phyloP scores from a whole-genome alignment of 2,888 invertebrate genomes.

The Mechanitis mazaeus region DNA sequence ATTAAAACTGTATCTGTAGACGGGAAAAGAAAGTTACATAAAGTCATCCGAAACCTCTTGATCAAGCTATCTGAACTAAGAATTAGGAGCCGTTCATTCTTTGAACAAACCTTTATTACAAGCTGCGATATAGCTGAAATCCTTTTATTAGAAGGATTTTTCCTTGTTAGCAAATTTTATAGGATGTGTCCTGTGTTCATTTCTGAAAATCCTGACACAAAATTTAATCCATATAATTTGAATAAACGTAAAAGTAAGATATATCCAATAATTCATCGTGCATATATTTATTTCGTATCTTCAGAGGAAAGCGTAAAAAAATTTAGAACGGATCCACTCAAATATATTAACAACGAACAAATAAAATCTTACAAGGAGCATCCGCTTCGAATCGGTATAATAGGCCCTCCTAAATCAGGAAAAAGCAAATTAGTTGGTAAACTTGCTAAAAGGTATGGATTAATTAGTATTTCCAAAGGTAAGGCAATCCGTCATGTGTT shows the following conservation, averaged over 20 bases:
- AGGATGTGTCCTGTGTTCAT: slow-evolving; percentile 80
- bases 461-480: slow-evolving; percentile 75
- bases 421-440: slow-evolving; percentile 76
- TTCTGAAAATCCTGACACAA: slow-evolving; percentile 60
- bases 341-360: slow-evolving; percentile 63
- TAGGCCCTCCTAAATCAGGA: slow-evolving; percentile 80
- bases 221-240: slow-evolving; percentile 69
- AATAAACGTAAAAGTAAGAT: slow-evolving; percentile 56
- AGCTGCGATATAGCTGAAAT: slow-evolving; percentile 73
- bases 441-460: slow-evolving; percentile 70
- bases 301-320: slow-evolving; percentile 62
- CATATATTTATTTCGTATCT: slow-evolving; percentile 77
- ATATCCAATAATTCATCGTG: slow-evolving; percentile 76
- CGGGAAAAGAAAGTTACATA: slow-evolving; percentile 49
- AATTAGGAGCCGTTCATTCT: slow-evolving; percentile 66
- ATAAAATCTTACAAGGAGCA: slow-evolving; percentile 63
- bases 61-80: slow-evolving; percentile 49
- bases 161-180: slow-evolving; percentile 79
- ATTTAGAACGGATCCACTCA: slow-evolving; percentile 76
- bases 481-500: slow-evolving; percentile 69
- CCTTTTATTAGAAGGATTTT: slow-evolving; percentile 76
- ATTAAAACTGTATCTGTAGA: slow-evolving; percentile 66
- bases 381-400: slow-evolving; percentile 73
- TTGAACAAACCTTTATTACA: slow-evolving; percentile 76
- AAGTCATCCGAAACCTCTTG: slow-evolving; percentile 46